These are phyloP conservation scores for Drosophila tristis DNA, from an alignment of 1,140 invertebrate genomes.

Conservation along the genomic window DNA sequence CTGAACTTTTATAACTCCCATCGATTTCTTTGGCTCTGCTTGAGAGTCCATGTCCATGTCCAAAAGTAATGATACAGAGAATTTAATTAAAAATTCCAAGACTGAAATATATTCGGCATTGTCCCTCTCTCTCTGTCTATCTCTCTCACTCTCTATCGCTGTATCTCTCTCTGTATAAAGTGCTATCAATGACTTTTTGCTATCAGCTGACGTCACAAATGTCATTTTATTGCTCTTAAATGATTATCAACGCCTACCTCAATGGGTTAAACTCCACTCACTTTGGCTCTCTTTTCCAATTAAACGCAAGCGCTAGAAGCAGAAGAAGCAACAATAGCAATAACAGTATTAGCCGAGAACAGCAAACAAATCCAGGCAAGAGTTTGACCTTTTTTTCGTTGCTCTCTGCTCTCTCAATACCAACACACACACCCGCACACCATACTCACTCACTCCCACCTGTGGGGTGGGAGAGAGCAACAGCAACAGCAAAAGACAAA, in stretches of 20 bases:
- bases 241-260: conserved; percentile 28
- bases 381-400: conserved; percentile 71
- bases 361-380: conserved; percentile 62
- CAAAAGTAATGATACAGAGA: conserved; percentile 49
- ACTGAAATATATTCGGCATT: conserved; percentile 12
- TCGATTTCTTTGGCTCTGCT: conserved; percentile 51
- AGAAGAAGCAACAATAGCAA: conserved; percentile 46
- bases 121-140: not conserved
- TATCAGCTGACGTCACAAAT: conserved; percentile 7
- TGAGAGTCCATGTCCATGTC: not conserved
- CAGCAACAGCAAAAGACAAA: conserved; percentile 17
- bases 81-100: conserved; percentile 55
- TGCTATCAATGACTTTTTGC: conserved; percentile 15
- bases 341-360: conserved; percentile 53
- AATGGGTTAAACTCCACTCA: conserved; percentile 41
- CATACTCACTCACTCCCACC: conserved; percentile 21
- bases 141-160: not conserved
- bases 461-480: conserved; percentile 16
- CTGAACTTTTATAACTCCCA: conserved; percentile 60
- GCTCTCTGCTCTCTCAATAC: conserved; percentile 2
- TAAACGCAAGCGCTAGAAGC: conserved; percentile 39
- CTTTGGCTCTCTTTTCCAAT: conserved; percentile 69
- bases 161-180: not conserved
- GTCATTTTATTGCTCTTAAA: too few species aligned
- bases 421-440: conserved; percentile 1